Evolutionary conservation across 2,113 vertebrate genomes (phyloP).

Genomic region (Aplodontia rufa): DNA sequence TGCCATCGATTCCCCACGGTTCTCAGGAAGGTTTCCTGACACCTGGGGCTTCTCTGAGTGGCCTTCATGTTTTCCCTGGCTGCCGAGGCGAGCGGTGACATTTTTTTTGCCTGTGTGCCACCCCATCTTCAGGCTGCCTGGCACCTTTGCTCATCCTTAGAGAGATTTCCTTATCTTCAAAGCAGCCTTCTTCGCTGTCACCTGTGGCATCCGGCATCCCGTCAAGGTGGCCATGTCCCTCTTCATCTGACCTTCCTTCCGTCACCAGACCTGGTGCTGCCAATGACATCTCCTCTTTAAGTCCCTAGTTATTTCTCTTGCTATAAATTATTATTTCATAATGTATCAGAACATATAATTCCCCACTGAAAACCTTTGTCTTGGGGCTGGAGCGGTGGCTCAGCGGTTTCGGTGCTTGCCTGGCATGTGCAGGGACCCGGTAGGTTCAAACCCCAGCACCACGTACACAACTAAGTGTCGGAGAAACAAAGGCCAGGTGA

Average conservation of each 20-base stretch:
- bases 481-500: too few species aligned
- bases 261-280: neutral
- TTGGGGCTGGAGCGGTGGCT: too few species aligned
- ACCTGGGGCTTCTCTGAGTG: conserved; percentile 17
- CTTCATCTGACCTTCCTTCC: neutral
- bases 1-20: conserved; percentile 2
- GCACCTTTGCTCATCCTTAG: neutral
- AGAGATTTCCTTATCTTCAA: neutral
- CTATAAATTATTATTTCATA: neutral
- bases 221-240: too few species aligned
- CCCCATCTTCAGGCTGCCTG: neutral
- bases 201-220: neutral
- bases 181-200: neutral
- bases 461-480: too few species aligned
- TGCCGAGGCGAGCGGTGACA: neutral
- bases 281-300: neutral
- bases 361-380: neutral
- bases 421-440: too few species aligned
- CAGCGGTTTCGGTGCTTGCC: too few species aligned
- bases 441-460: too few species aligned
- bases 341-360: neutral
- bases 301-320: neutral
- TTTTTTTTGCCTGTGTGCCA: neutral
- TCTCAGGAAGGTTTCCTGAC: conserved; percentile 26
- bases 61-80: neutral